phyloP scores from a whole-genome alignment of 2,113 vertebrate genomes.

The Elanoides forficatus region DNA sequence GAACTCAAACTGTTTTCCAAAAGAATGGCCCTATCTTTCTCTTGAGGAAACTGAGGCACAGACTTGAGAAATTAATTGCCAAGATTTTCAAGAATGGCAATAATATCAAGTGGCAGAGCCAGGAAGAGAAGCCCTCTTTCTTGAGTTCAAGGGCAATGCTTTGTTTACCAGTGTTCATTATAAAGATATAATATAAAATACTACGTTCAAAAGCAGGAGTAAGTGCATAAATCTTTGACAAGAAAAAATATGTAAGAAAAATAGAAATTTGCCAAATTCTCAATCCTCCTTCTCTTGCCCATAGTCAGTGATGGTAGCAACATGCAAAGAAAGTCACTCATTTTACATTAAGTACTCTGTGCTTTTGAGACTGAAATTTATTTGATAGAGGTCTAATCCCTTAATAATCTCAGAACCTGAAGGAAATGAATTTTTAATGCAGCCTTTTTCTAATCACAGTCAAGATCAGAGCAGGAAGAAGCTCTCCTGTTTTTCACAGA shows the following conservation, averaged over 20 bases:
- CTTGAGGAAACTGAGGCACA: background rate
- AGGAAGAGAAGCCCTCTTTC: background rate
- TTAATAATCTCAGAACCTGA: slow-evolving; percentile 14
- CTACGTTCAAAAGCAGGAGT: background rate
- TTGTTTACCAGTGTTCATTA: background rate
- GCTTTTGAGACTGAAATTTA: slow-evolving; percentile 16
- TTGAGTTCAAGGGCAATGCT: background rate
- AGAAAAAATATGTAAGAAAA: background rate
- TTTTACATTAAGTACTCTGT: background rate
- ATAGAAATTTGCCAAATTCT: background rate
- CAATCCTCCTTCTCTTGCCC: background rate
- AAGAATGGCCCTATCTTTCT: background rate
- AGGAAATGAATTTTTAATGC: slow-evolving; percentile 34
- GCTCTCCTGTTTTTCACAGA: background rate
- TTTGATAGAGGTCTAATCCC: background rate
- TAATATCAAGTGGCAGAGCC: background rate
- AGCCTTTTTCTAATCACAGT: background rate
- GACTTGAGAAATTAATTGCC: background rate
- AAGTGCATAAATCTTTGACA: background rate
- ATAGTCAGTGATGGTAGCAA: background rate
- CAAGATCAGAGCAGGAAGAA: background rate
- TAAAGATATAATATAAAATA: background rate
- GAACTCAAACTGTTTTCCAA: background rate
- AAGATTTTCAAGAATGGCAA: background rate
- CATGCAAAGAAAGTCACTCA: background rate